A percentile compares a stretch with the other conserved stretches of the same genome.
phyloP scores from a whole-genome alignment of 2,797 vertebrate species.

The Onychomys leucogaster region DNA sequence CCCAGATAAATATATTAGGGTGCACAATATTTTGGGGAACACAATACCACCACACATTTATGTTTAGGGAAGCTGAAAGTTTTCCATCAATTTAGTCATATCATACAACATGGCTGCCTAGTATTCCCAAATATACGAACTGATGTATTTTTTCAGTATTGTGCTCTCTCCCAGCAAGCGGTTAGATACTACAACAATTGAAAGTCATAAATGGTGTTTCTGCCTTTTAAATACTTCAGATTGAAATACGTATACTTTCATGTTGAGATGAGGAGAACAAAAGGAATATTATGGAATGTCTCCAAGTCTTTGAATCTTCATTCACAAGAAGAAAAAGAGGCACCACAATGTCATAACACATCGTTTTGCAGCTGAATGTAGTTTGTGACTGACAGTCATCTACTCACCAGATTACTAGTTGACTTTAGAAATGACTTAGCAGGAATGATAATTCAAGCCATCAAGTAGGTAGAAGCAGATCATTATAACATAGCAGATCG shows the following conservation, averaged over 20 bases:
- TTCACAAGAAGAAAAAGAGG: background rate
- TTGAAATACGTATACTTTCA: background rate
- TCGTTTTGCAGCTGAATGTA: background rate
- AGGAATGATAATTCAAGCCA: constrained; percentile 30
- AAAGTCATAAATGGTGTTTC: background rate
- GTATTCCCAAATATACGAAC: background rate
- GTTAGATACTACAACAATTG: background rate
- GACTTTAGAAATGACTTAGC: background rate
- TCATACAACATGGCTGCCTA: background rate
- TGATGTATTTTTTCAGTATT: background rate
- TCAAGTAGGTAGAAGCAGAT: background rate
- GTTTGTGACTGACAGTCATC: background rate
- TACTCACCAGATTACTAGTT: background rate
- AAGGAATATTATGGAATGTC: background rate
- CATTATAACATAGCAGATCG: background rate
- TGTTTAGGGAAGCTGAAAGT: background rate
- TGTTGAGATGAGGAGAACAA: background rate
- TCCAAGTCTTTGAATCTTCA: background rate
- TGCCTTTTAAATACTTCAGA: background rate
- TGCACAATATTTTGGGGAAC: too few species aligned
- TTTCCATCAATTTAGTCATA: background rate
- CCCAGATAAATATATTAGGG: too few species aligned
- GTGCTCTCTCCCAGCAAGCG: background rate
- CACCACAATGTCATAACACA: background rate
- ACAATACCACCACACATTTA: too few species aligned